Conservation (phyloP, 2,888 invertebrate species). For the Falcaria lacertinaria region DNA sequence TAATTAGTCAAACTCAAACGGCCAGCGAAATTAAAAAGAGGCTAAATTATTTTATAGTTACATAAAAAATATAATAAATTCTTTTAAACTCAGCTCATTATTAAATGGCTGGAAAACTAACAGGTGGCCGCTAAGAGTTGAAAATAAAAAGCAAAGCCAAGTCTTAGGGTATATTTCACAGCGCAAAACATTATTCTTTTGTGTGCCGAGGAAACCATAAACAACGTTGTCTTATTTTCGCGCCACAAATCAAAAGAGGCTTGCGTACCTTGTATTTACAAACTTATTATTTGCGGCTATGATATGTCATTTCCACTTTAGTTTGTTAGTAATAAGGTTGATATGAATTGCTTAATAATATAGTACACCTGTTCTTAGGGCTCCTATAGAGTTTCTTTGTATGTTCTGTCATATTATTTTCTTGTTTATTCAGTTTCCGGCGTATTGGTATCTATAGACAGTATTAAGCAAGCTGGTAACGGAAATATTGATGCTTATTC, state of each 20-base stretch:
- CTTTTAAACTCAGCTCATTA: too few relatives aligned
- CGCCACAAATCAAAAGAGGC: slow-evolving; percentile 64
- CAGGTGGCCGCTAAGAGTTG: slow-evolving; percentile 1
- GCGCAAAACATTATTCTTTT: slow-evolving; percentile 43
- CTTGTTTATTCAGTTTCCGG: slow-evolving; percentile 44
- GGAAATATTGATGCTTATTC: too few relatives aligned
- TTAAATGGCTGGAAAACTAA: background rate
- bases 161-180: slow-evolving; percentile 17
- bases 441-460: too few relatives aligned
- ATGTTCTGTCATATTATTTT: slow-evolving; percentile 54
- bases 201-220: slow-evolving; percentile 62
- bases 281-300: slow-evolving; percentile 19
- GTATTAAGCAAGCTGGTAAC: too few relatives aligned
- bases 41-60: too few relatives aligned
- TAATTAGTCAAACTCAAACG: too few relatives aligned
- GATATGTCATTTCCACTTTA: slow-evolving; percentile 15
- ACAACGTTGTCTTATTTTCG: slow-evolving; percentile 56
- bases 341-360: slow-evolving; percentile 8
- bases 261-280: slow-evolving; percentile 41
- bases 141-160: background rate
- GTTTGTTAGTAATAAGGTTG: slow-evolving; percentile 6
- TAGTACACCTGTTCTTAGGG: slow-evolving; percentile 24
- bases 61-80: too few relatives aligned
- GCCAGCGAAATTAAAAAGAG: too few relatives aligned
- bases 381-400: slow-evolving; percentile 40